Evolutionary conservation across 2,797 vertebrate genomes (phyloP).

Genomic region (Protonibea diacanthus): DNA sequence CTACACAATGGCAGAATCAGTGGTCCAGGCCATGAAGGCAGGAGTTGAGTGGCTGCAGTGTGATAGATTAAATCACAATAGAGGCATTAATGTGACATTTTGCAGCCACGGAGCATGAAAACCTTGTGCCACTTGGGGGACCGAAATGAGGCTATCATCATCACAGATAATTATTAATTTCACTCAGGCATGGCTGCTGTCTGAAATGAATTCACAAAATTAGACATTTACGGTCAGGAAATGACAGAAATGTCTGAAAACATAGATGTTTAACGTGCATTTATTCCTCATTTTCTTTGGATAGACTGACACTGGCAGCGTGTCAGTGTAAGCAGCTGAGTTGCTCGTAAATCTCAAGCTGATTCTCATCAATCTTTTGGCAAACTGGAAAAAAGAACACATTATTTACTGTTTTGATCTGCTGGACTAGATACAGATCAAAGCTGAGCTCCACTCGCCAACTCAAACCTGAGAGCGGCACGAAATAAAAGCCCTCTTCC

Average conservation of each 20-base stretch:
- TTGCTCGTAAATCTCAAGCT: constrained; percentile 8
- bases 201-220: constrained; percentile 45
- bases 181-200: constrained; percentile 13
- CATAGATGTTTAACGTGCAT: not conserved
- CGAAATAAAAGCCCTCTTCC: constrained; percentile 41
- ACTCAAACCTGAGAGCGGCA: constrained; percentile 24
- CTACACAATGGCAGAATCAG: constrained; percentile 32
- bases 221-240: constrained; percentile 13
- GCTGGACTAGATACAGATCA: constrained; percentile 29
- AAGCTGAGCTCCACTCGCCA: constrained; percentile 30
- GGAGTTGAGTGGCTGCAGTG: constrained; percentile 27
- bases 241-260: constrained; percentile 4
- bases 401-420: constrained; percentile 38
- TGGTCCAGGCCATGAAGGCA: constrained; percentile 3
- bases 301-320: constrained; percentile 1
- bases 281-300: constrained; percentile 18
- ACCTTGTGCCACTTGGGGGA: not conserved
- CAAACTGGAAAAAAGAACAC: constrained; percentile 29
- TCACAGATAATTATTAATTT: constrained; percentile 50
- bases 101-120: constrained; percentile 9
- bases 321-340: constrained; percentile 33
- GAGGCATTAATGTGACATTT: constrained; percentile 41
- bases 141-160: constrained; percentile 37
- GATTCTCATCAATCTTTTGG: constrained; percentile 28
- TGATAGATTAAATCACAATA: constrained; percentile 37